A percentile compares a stretch with the other conserved stretches of the same genome.
Evolutionary conservation across 1,140 invertebrate genomes (phyloP).

Genomic region (Centruroides sculpturatus): DNA sequence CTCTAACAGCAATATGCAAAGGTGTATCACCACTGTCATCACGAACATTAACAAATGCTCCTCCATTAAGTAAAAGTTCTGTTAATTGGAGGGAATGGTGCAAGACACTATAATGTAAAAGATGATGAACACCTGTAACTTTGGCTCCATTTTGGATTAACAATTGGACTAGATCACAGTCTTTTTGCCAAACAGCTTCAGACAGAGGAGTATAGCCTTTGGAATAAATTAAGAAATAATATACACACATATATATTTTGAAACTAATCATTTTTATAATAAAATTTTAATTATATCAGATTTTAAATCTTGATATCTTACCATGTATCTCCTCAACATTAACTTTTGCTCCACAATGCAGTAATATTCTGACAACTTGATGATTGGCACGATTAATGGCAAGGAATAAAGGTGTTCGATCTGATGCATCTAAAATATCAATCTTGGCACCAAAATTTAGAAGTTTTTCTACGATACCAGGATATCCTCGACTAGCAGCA

Average conservation of each 20-base stretch:
- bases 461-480: constrained; percentile 39
- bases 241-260: not conserved
- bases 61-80: constrained; percentile 32
- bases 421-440: constrained; percentile 38
- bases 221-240: no score
- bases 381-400: constrained; percentile 34
- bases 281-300: not conserved
- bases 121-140: constrained; percentile 37
- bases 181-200: constrained; percentile 37
- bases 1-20: constrained; percentile 28
- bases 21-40: constrained; percentile 42
- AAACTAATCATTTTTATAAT: not conserved
- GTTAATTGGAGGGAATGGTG: constrained; percentile 34
- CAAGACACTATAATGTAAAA: constrained; percentile 39
- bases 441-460: constrained; percentile 40
- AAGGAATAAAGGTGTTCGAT: constrained; percentile 39
- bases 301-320: constrained; percentile 1
- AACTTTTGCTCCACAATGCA: constrained; percentile 37
- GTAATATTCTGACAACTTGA: constrained; percentile 33
- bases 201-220: constrained; percentile 36
- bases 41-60: constrained; percentile 36
- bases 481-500: constrained; percentile 35
- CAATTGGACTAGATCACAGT: constrained; percentile 27
- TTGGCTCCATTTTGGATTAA: constrained; percentile 39
- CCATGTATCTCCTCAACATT: constrained; percentile 42